These are phyloP conservation scores for Mionectes macconnelli DNA, from an alignment of 2,113 vertebrate genomes.

Conservation along the genomic window DNA sequence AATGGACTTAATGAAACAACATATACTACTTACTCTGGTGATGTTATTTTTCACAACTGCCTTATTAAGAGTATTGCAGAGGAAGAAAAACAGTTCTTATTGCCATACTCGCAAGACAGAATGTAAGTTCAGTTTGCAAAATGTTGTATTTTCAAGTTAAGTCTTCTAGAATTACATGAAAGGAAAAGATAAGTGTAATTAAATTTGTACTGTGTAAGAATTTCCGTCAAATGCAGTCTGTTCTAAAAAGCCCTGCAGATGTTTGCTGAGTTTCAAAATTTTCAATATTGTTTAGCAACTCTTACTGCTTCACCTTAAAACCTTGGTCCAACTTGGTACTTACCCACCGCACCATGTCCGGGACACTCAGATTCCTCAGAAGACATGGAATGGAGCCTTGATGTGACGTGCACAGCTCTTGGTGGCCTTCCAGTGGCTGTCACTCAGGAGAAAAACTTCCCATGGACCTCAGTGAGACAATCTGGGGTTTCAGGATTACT, in stretches of 20 bases:
- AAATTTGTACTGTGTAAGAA: not conserved
- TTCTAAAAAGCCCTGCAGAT: not conserved
- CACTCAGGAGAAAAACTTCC: conserved; percentile 14
- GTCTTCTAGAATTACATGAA: not conserved
- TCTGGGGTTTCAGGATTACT: not conserved
- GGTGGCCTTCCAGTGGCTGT: not conserved
- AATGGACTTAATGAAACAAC: not conserved
- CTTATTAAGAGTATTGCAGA: not conserved
- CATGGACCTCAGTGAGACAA: not conserved
- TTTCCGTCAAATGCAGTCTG: not conserved
- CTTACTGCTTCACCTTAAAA: not conserved
- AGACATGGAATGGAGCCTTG: accelerated
- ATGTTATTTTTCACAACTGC: not conserved
- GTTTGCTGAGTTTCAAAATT: not conserved
- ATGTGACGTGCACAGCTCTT: accelerated
- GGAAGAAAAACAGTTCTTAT: not conserved
- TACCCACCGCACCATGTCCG: not conserved
- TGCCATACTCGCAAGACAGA: not conserved
- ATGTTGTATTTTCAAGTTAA: not conserved
- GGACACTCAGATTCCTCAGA: accelerated
- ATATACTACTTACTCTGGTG: not conserved
- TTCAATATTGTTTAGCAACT: not conserved
- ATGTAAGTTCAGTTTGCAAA: not conserved
- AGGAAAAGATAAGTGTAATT: not conserved
- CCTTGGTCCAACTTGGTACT: not conserved